Percentiles rank a stretch among this genome's conserved stretches.
phyloP scores from a whole-genome alignment of 2,888 invertebrate genomes.

The Theretra japonica region DNA sequence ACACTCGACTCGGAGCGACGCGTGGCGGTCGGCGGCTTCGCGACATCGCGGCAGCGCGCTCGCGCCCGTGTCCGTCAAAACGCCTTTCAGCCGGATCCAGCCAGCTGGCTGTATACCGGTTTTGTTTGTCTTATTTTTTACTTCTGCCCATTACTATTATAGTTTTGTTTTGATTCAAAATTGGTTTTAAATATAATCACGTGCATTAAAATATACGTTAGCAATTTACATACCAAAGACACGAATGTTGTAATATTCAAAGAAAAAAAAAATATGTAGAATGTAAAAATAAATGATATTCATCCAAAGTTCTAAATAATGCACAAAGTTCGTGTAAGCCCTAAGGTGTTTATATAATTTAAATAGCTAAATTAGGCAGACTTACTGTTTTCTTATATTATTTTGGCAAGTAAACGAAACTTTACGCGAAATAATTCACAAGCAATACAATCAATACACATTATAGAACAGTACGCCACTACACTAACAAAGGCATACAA shows the following conservation, averaged over 20 bases:
- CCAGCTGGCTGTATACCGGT: conserved; percentile 36
- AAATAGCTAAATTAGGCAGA: neutral
- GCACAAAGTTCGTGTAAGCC: no score
- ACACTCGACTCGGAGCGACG: conserved; percentile 41
- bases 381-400: neutral
- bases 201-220: neutral
- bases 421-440: neutral
- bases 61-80: conserved; percentile 31
- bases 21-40: neutral
- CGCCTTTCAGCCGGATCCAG: conserved; percentile 56
- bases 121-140: conserved; percentile 16
- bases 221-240: neutral
- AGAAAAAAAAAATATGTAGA: no score
- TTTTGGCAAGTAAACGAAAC: neutral
- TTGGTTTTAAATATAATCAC: neutral
- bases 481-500: conserved; percentile 8
- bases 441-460: neutral
- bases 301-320: no score
- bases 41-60: neutral
- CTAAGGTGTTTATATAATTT: no score
- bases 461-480: neutral
- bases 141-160: neutral
- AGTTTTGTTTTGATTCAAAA: neutral
- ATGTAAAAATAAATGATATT: no score
- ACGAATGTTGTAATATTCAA: no score